A percentile compares a stretch with the other conserved stretches of the same genome.
phyloP scores from a whole-genome alignment of 2,797 vertebrate genomes.

The Botia kubotai region DNA sequence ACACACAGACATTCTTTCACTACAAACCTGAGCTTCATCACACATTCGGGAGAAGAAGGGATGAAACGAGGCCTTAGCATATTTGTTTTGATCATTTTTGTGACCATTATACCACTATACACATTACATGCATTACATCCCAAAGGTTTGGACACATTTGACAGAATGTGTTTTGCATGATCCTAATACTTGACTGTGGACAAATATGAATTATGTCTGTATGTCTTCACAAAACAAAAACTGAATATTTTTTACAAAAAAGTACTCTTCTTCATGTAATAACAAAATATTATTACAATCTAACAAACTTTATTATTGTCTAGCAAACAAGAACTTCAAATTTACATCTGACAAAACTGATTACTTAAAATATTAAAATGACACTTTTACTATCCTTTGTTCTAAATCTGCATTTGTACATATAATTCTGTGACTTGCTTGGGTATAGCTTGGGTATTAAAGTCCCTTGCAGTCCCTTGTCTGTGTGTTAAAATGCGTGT shows the following conservation, averaged over 20 bases:
- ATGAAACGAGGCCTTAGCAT: background rate
- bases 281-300: too few species aligned
- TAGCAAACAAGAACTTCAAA: too few species aligned
- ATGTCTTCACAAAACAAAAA: too few species aligned
- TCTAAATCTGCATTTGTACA: background rate
- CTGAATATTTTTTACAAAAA: too few species aligned
- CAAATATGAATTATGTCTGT: too few species aligned
- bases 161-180: background rate
- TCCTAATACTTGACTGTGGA: too few species aligned
- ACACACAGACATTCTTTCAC: background rate
- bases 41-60: background rate
- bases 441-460: conserved; percentile 4
- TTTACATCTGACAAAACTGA: too few species aligned
- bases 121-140: too few species aligned
- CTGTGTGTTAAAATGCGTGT: conserved; percentile 8
- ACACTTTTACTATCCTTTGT: too few species aligned
- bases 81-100: background rate
- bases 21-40: background rate
- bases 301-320: too few species aligned
- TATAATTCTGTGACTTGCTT: background rate
- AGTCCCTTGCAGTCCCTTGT: background rate
- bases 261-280: too few species aligned
- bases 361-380: too few species aligned
- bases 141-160: background rate
- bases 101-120: background rate